Conservation (phyloP, 64 coral and sea anemone species). For the Montipora capricornis region DNA sequence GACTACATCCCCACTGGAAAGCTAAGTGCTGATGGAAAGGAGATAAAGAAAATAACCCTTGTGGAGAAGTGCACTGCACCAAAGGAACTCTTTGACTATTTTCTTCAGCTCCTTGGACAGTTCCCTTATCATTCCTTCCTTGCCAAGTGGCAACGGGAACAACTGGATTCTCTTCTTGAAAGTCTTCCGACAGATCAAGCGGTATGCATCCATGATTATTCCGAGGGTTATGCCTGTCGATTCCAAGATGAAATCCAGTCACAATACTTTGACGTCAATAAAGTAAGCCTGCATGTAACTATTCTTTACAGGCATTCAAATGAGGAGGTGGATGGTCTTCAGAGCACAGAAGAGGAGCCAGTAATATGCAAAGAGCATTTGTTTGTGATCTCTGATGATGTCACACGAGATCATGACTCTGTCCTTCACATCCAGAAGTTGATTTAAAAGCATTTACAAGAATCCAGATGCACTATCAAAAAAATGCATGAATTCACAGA, state of each 20-base stretch:
- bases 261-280: constrained; percentile 25
- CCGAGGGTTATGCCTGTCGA: constrained; percentile 36
- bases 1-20: constrained; percentile 21
- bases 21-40: constrained; percentile 24
- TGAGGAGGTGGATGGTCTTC: neutral
- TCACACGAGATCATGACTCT: neutral
- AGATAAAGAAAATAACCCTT: constrained; percentile 62
- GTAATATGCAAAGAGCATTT: constrained; percentile 15
- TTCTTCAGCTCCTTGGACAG: neutral
- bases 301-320: constrained; percentile 26
- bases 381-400: constrained; percentile 32
- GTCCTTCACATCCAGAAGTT: neutral
- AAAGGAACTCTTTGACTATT: constrained; percentile 35
- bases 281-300: constrained; percentile 37
- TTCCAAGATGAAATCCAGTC: constrained; percentile 46
- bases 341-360: neutral
- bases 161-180: constrained; percentile 16
- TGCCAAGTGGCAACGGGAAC: constrained; percentile 53
- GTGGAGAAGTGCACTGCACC: constrained; percentile 37
- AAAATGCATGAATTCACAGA: too few species aligned
- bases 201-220: constrained; percentile 35
- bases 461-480: too few species aligned
- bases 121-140: constrained; percentile 31
- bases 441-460: too few species aligned
- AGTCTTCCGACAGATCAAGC: neutral